Percentiles rank a stretch among this genome's conserved stretches.
Conservation (phyloP, 2,888 invertebrate species). For the Morpho helenor region DNA sequence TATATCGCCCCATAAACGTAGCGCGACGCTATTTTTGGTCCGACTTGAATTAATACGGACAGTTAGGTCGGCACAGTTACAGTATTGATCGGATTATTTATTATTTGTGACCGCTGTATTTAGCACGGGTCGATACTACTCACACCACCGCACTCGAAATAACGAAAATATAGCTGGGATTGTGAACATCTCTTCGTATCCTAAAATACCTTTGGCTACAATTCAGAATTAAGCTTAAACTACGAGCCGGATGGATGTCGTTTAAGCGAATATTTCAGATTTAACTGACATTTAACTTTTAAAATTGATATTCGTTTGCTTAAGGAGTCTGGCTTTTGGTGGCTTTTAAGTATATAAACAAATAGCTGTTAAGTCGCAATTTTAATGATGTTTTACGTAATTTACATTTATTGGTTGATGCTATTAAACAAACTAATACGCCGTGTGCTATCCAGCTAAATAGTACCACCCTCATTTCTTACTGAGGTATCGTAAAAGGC, state of each 20-base stretch:
- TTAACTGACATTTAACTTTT: too few species aligned
- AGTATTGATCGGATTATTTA: constrained; percentile 14
- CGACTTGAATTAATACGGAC: constrained; percentile 10
- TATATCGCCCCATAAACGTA: background rate
- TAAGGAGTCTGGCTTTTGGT: too few species aligned
- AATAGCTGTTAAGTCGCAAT: too few species aligned
- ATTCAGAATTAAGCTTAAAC: constrained; percentile 4
- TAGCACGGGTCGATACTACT: constrained; percentile 7
- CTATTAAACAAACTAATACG: too few species aligned
- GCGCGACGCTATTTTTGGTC: constrained; percentile 4
- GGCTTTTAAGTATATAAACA: too few species aligned
- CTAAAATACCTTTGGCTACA: constrained; percentile 5
- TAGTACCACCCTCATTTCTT: too few species aligned
- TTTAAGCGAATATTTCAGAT: constrained; percentile 1
- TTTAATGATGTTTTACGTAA: too few species aligned
- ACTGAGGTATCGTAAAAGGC: too few species aligned
- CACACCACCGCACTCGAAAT: constrained; percentile 5
- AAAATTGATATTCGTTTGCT: too few species aligned
- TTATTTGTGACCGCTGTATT: constrained; percentile 10
- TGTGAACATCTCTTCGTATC: constrained; percentile 3
- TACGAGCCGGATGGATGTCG: constrained; percentile 1
- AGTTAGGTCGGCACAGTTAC: constrained; percentile 12
- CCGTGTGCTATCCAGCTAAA: too few species aligned
- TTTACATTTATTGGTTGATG: too few species aligned
- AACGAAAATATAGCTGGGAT: constrained; percentile 11